Evolutionary conservation across 1,140 invertebrate genomes (phyloP).

Genomic region (Octopus bimaculoides): DNA sequence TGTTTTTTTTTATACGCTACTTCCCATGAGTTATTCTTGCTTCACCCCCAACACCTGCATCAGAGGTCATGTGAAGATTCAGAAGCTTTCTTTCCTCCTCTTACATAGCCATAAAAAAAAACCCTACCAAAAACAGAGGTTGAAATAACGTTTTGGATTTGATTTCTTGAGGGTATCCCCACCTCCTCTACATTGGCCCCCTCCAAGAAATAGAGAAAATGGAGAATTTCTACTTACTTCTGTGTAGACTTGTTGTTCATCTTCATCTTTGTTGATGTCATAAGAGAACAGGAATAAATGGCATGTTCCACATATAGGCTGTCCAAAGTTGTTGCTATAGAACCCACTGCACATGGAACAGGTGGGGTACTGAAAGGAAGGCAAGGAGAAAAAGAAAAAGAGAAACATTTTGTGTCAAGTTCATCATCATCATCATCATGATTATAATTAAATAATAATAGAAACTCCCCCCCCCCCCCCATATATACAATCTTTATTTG

Average conservation of each 20-base stretch:
- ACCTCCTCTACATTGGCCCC: neutral
- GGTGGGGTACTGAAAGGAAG: constrained; percentile 45
- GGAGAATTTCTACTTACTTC: constrained; percentile 29
- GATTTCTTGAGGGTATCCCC: neutral
- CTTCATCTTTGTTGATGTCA: constrained; percentile 64
- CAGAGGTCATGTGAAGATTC: too few species aligned
- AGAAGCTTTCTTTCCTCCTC: too few species aligned
- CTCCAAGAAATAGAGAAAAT: neutral
- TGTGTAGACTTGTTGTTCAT: constrained; percentile 43
- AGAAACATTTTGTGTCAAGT: neutral
- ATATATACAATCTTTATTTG: too few species aligned
- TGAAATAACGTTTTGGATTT: too few species aligned
- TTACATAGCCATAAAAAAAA: too few species aligned
- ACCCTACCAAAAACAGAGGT: too few species aligned
- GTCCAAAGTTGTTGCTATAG: constrained; percentile 86
- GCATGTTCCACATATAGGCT: constrained; percentile 89
- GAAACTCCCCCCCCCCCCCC: too few species aligned
- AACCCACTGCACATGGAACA: constrained; percentile 88
- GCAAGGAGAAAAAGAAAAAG: constrained; percentile 9
- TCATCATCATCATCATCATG: too few species aligned
- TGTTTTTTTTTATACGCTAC: neutral
- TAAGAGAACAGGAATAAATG: constrained; percentile 87
- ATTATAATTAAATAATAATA: too few species aligned
- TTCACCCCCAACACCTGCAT: too few species aligned
- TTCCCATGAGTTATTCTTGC: neutral